Evolutionary conservation across 2,888 invertebrate genomes (phyloP).

Genomic region (Dugesia japonica): DNA sequence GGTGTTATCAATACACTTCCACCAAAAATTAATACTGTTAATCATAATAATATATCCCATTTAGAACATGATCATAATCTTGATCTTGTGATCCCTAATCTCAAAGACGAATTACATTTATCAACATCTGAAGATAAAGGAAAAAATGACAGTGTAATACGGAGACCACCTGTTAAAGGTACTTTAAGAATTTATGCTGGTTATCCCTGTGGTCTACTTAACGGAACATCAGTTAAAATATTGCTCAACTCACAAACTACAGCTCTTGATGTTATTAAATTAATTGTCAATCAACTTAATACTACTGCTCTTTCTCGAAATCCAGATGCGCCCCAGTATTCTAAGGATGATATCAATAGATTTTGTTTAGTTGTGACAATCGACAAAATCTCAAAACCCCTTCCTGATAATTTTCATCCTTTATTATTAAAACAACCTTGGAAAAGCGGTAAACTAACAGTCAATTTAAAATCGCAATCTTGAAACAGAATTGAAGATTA

Average conservation of each 20-base stretch:
- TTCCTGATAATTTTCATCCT: slow-evolving; percentile 80
- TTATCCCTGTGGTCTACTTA: slow-evolving; percentile 79
- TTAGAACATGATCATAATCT: background rate
- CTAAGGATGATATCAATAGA: slow-evolving; percentile 62
- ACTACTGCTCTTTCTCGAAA: slow-evolving; percentile 1
- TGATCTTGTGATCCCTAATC: background rate
- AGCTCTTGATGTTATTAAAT: slow-evolving; percentile 78
- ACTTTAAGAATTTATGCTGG: slow-evolving; percentile 73
- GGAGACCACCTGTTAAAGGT: slow-evolving; percentile 47
- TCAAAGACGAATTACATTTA: background rate
- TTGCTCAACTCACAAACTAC: slow-evolving; percentile 81
- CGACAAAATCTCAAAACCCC: slow-evolving; percentile 76
- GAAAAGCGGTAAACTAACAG: slow-evolving; percentile 59
- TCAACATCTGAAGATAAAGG: background rate
- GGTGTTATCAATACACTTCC: background rate
- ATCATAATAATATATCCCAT: background rate
- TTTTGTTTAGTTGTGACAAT: slow-evolving; percentile 88
- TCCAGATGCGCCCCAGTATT: slow-evolving; percentile 38
- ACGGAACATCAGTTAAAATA: slow-evolving; percentile 75
- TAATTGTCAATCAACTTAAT: slow-evolving; percentile 83
- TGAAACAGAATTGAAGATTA: background rate
- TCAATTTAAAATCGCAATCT: background rate
- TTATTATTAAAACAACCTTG: slow-evolving; percentile 82
- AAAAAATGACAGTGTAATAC: slow-evolving; percentile 29
- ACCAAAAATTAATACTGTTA: background rate